Evolutionary conservation across 2,797 vertebrate species (phyloP), one percentile per base, ranked within the genome.

Genomic region (Chaenodraco wilsoni): DNA sequence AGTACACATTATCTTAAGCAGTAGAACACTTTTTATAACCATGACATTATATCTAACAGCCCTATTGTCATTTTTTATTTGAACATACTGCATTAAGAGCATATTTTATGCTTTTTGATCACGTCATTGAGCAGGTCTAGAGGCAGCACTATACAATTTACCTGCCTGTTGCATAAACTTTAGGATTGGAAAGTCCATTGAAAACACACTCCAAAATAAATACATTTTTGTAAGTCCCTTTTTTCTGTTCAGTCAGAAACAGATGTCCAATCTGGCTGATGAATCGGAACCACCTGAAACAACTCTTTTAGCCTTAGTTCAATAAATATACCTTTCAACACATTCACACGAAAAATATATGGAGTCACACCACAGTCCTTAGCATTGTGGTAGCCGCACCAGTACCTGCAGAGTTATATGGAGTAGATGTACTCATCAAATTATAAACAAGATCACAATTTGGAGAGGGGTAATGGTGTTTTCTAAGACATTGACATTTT

Each of bases 261-360:
- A 97, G 96, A 97, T 97, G 96, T 95, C 90, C 86, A 93, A 94
- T 91, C 93, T 90, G 91, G 93, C 93, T 92, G 94, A 96, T 93
- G 94, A 96, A 97, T 96, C 92, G 81, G 94, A 97, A 97, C 96
- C 96, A 97, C 96, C 96, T 97, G 96, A 96, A 97, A 96, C 94
- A 96, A 96, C 95, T 96, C 94, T 94, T 92, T 90, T 78, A 94
- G 93, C 91, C 86, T 90, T 93, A 95, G 91, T 95, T 92, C 92
- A 96, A 96, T 96, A 97, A 96, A 97, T 96, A 96, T 92, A 94
- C 91, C 93, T 96, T 96, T 96, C 95, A 96, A 94, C 96, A 92
- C 93, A n/a, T 93, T 94, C 89, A 93, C 84, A 92, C 48, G 66
- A 65, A 63, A 79, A 82, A 60, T 58, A 79, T 46, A 45, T 73